phyloP scores from a whole-genome alignment of 2,113 vertebrate genomes.

The Helogale parvula region DNA sequence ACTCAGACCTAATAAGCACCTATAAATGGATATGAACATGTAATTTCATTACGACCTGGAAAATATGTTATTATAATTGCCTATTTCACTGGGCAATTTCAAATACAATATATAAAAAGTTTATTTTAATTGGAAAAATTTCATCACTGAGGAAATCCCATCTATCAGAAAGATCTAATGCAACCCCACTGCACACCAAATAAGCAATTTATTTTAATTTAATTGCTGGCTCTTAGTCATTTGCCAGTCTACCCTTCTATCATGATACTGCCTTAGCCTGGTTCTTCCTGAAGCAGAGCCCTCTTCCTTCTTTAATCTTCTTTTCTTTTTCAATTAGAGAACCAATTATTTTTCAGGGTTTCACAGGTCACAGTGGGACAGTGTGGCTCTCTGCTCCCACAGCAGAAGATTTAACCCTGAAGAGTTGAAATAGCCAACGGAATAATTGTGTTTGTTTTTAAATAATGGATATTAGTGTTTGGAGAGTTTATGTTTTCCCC shows the following conservation, averaged over 20 bases:
- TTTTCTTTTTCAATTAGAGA: constrained; percentile 78
- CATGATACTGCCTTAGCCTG: background rate
- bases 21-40: constrained; percentile 46
- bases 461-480: background rate
- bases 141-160: constrained; percentile 39
- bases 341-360: constrained; percentile 72
- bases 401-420: background rate
- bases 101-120: constrained; percentile 35
- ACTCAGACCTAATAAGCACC: background rate
- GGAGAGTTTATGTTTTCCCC: background rate
- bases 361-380: constrained; percentile 65
- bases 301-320: constrained; percentile 68
- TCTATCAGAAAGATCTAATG: constrained; percentile 61
- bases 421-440: constrained; percentile 29
- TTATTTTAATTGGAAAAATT: constrained; percentile 64
- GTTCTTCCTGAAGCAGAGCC: constrained; percentile 37
- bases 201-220: constrained; percentile 71
- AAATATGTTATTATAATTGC: constrained; percentile 47
- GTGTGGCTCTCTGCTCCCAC: background rate
- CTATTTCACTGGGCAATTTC: constrained; percentile 54
- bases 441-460: constrained; percentile 58
- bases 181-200: constrained; percentile 52
- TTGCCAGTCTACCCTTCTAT: background rate
- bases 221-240: constrained; percentile 57
- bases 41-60: constrained; percentile 53